Evolutionary conservation across 2,113 vertebrate species (phyloP), one percentile per base, ranked within the genome.

Genomic region (Gambusia holbrooki): DNA sequence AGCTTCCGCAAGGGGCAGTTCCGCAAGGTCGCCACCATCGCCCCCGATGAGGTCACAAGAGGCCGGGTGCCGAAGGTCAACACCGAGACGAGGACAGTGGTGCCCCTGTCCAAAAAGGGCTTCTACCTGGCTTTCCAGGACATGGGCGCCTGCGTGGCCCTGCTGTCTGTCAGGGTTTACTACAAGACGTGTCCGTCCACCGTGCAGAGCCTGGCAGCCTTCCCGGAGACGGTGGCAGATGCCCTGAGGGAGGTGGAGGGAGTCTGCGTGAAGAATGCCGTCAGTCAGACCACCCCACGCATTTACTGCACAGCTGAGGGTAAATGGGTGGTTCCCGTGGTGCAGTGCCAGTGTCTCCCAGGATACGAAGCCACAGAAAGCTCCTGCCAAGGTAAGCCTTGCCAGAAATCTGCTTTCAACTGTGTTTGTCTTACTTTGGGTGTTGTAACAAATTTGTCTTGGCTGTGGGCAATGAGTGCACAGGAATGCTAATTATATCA

Each of bases 61-160:
- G 95, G 87, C 17, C 87, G 90, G 0, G 94, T 95, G 61, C 90
- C 96, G 4, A 96, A 96, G 80, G 93, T 98, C 74, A 99, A 99
- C 27, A 75, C 92, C 0, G 98, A 99, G 92, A 96, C 94, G 0
- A 95, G 93, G 4, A 88, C 92, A 0, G 95, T 99, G 74, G 96
- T 95, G 25, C 93, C 95, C 0, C 95, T 99, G 0, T 93, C 71
- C 0, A 93, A 70, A 30, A 96, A 96, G 5, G 98, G 98, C 0
- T 99, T 99, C 92, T 99, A 99, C 92, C 85, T 99, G 92, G 98
- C 97, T 0, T 99, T 99, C 89, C 98, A 99, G 90, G 98, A 99
- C 77, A 85, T 97, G 5, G 98, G 98, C 0, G 96, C 96, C 1
- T 99, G 98, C 3, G 96, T 98, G 90, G 97, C 97, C 0, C 82